Conservation (phyloP, 2,888 invertebrate species). For the Iphiclides podalirius region DNA sequence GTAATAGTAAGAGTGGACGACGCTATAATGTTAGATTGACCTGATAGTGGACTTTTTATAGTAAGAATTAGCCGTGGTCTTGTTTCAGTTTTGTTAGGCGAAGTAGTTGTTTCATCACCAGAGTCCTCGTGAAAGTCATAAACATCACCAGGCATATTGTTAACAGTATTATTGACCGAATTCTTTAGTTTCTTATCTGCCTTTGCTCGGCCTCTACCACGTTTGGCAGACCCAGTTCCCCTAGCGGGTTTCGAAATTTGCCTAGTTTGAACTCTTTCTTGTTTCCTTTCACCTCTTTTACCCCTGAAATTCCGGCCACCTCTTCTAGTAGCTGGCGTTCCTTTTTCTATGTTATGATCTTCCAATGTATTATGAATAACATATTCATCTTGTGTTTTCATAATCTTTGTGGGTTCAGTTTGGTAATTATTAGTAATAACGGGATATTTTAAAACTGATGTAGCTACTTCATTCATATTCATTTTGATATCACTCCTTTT, state of each 20-base stretch:
- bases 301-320: conserved; percentile 68
- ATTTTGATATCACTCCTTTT: conserved; percentile 30
- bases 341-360: conserved; percentile 36
- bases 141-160: conserved; percentile 85
- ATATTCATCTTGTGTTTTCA: conserved; percentile 32
- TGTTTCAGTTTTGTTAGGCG: conserved; percentile 68
- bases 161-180: conserved; percentile 72
- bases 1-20: conserved; percentile 65
- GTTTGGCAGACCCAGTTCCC: conserved; percentile 54
- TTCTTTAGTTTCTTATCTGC: conserved; percentile 75
- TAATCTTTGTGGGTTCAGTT: conserved; percentile 24
- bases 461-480: conserved; percentile 22
- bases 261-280: conserved; percentile 67
- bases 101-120: conserved; percentile 84
- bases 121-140: conserved; percentile 96
- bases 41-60: conserved; percentile 85
- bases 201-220: conserved; percentile 75
- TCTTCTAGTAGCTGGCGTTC: conserved; percentile 45
- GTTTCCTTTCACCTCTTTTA: conserved; percentile 58
- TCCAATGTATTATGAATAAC: conserved; percentile 37
- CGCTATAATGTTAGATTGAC: conserved; percentile 57
- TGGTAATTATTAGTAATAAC: conserved; percentile 15
- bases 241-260: conserved; percentile 66
- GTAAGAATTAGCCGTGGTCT: conserved; percentile 89
- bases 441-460: conserved; percentile 18